These are phyloP conservation scores for Oryzias sinensis DNA, from an alignment of 2,797 vertebrate genomes.

Conservation along the genomic window DNA sequence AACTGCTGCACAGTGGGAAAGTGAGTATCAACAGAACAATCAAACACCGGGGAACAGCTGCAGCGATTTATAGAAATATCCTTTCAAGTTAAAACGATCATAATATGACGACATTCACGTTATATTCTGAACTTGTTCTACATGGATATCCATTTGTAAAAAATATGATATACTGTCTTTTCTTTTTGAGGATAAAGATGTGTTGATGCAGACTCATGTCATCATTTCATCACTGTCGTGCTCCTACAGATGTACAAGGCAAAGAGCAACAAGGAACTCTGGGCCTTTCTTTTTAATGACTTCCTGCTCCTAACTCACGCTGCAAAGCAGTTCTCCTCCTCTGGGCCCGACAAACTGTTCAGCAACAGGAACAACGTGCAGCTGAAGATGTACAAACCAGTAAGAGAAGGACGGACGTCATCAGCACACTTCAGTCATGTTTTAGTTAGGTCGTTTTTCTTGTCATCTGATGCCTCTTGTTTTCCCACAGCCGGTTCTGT, in stretches of 20 bases:
- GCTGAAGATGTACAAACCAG: constrained; percentile 95
- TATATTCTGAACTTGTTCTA: too few relatives aligned
- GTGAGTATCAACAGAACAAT: constrained; percentile 32
- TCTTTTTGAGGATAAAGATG: too few relatives aligned
- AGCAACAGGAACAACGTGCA: constrained; percentile 87
- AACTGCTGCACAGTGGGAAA: constrained; percentile 92
- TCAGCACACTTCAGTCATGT: background rate
- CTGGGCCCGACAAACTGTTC: constrained; percentile 88
- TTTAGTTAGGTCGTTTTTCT: background rate
- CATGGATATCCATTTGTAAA: too few relatives aligned
- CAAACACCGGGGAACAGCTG: background rate
- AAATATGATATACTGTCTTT: too few relatives aligned
- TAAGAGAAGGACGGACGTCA: constrained; percentile 59
- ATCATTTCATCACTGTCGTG: background rate
- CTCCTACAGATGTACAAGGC: constrained; percentile 66
- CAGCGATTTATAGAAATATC: background rate
- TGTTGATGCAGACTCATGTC: too few relatives aligned
- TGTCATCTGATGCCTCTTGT: background rate
- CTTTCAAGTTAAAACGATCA: background rate
- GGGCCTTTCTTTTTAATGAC: constrained; percentile 94
- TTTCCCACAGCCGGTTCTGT: constrained; percentile 85
- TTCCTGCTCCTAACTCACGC: constrained; percentile 93
- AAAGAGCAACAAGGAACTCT: constrained; percentile 95
- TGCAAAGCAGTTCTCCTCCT: constrained; percentile 89
- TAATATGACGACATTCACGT: too few relatives aligned